Evolutionary conservation across 2,888 invertebrate genomes (phyloP), one percentile per base, ranked within the genome.

Genomic region (Diogma glabrata): DNA sequence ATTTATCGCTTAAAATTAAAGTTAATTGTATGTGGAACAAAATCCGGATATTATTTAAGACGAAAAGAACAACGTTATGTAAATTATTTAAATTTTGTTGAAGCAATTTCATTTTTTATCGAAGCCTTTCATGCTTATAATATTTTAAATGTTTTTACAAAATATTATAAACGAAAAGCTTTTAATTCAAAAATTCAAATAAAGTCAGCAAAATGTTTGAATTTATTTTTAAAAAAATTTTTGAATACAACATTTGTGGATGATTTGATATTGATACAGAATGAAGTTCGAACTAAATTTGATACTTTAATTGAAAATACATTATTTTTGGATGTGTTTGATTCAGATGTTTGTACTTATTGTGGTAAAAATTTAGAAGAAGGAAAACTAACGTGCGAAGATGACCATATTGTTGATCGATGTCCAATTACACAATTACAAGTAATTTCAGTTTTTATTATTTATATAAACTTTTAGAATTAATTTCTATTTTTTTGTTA

Each of bases 371-470:
- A 20, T 14, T 22, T 43, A 10, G 7, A 20, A 43, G 23, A 43
- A 22, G 43, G 23, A 8, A 20, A 43, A 43, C 20, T 43, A 14
- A 43, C 23, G n/a, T 43, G 43, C 16, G 43, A 43, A 7, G 43
- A 43, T 12, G 43, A 23, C 7, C 43, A 43, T 12, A 20, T 22
- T 9, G 23, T 22, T 43, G 43, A 43, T n/a, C 12, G 43, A n/a
- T 43, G 43, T 22, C 23, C 23, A 7, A 43, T 43, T 6, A 43
- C 43, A 6, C 43, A 43, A 43, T 22, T 43, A 14, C 43, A 43
- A 23, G 40, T 40, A 4, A 40, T 8, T 14, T 19, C n/a, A 5
- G 20, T 14, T 12, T 12, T 12, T 28, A 28, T 2, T 12, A 28
- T 28, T 28, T 28, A n/a, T 12, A 2, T 40, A 40, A 40, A 40